Evolutionary conservation across 2,113 vertebrate genomes (phyloP), one percentile per base, ranked within the genome.

Genomic region (Phylloscopus trochilus): DNA sequence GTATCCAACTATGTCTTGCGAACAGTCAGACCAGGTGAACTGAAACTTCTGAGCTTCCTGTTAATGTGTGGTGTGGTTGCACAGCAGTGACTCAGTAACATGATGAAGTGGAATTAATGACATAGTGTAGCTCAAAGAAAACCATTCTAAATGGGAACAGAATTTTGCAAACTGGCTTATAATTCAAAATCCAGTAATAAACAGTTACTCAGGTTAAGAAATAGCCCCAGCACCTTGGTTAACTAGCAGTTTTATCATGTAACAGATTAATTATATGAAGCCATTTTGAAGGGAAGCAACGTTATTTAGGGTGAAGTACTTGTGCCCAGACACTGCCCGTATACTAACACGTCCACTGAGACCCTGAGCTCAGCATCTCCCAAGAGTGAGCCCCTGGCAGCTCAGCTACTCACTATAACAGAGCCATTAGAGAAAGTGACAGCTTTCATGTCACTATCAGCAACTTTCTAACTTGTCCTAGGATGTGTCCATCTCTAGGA

Each of bases 21-120:
- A 92, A 49, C 18, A 70, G 49, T 72, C 78, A 90, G 23, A 75
- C 79, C 90, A 94, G 90, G 94, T 92, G 81, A 94, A 95, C 46
- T 64, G 73, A 94, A 94, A 88, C 81, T 90, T 95, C 68, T 67
- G 74, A 56, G 93, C 55, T 96, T 97, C 95, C 96, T 94, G 88
- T 92, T 67, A 81, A 52, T 22, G 58, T 82, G 85, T 94, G 82
- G 44, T 93, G 64, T 56, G 51, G 74, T 92, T 95, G 67, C 77
- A 72, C 52, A 76, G 87, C 74, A 59, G 2, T 84, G 92, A 93
- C 85, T 96, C 95, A 77, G 89, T 92, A 85, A 63, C 91, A 92
- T 72, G 75, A 72, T 80, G 82, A 93, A 75, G 82, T 62, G 91
- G 93, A 96, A 95, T 95, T 88, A 92, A 66, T 90, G 83, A 94